Conservation (phyloP, 2,113 vertebrate species). For the Leiothrix lutea region DNA sequence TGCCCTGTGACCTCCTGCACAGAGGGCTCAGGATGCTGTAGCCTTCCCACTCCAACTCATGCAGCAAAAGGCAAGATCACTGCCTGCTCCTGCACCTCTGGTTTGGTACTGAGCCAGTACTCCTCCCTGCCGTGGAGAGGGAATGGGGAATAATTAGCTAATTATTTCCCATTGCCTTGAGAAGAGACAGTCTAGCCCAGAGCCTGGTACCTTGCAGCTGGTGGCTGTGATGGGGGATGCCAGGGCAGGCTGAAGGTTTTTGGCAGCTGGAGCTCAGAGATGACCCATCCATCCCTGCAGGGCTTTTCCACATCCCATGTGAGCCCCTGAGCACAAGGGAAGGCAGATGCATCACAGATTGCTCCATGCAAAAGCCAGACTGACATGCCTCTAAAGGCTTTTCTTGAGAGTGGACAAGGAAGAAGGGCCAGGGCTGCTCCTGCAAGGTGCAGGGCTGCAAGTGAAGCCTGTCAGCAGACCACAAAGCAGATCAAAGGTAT, state of each 20-base stretch:
- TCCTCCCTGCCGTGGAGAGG: not conserved
- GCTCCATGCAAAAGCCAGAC: not conserved
- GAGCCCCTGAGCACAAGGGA: not conserved
- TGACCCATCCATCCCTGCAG: not conserved
- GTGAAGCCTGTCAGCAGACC: not conserved
- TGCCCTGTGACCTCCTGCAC: not conserved
- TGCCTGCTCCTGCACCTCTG: not conserved
- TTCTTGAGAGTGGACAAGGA: not conserved
- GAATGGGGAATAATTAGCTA: not conserved
- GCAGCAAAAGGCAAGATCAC: not conserved
- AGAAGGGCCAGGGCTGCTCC: not conserved
- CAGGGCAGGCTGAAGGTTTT: not conserved
- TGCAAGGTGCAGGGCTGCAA: not conserved
- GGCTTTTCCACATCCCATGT: not conserved
- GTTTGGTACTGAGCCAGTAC: not conserved
- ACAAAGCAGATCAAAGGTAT: not conserved
- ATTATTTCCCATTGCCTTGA: not conserved
- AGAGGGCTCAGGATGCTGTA: rapidly evolving
- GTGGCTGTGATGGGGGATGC: not conserved
- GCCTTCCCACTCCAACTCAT: not conserved
- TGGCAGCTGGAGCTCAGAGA: not conserved
- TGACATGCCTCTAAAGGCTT: not conserved
- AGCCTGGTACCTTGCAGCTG: not conserved
- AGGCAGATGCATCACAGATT: not conserved
- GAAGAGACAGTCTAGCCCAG: not conserved